These are phyloP conservation scores for Buphagus erythrorhynchus DNA, from an alignment of 2,797 vertebrate species.

Conservation along the genomic window DNA sequence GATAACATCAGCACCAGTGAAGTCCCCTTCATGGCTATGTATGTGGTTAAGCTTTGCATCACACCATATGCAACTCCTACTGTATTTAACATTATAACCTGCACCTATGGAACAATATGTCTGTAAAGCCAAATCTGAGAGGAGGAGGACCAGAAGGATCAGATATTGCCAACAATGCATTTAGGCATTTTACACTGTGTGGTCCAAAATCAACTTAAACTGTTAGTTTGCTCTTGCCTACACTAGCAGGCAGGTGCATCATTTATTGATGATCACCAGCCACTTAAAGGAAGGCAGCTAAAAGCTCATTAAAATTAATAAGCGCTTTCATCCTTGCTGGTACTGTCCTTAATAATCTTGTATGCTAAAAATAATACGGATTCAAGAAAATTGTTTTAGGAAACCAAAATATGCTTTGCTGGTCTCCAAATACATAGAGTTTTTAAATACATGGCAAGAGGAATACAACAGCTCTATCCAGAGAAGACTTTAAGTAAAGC, in stretches of 20 bases:
- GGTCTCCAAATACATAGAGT: neutral
- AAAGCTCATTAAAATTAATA: slow-evolving; percentile 48
- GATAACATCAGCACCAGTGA: neutral
- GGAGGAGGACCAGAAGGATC: neutral
- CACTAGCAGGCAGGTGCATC: neutral
- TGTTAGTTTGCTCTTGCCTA: neutral
- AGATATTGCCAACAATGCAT: neutral
- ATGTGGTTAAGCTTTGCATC: neutral
- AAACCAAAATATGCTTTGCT: neutral
- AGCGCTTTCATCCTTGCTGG: neutral
- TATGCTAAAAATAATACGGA: neutral
- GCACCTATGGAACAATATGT: neutral
- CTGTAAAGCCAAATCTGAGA: neutral
- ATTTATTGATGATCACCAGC: slow-evolving; percentile 1
- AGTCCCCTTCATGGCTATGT: neutral
- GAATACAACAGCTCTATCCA: neutral
- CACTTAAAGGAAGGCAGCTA: neutral
- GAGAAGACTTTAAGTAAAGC: neutral
- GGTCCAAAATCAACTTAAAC: neutral
- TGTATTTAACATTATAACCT: neutral
- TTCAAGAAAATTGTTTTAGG: neutral
- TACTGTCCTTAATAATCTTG: neutral
- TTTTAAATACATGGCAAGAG: neutral
- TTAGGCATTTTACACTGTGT: neutral
- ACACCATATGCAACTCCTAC: neutral